phyloP scores from a whole-genome alignment of 1,140 invertebrate genomes.

The Pantala flavescens region DNA sequence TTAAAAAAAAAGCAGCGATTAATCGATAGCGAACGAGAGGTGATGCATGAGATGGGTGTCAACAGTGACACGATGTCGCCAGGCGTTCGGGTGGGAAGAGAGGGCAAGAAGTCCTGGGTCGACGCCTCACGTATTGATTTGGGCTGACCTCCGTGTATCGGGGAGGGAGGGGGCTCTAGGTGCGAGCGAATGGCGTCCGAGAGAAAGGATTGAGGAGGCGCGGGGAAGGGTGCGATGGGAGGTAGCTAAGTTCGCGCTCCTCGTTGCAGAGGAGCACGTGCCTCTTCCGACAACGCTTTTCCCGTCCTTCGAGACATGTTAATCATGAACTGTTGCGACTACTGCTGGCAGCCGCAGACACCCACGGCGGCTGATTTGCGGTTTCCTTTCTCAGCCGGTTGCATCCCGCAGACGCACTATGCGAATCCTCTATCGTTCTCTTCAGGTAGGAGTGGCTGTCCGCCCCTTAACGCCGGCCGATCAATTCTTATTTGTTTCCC shows the following conservation, averaged over 20 bases:
- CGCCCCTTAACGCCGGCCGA: too few species aligned
- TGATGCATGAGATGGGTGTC: conserved; percentile 22
- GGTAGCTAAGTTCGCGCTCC: conserved; percentile 12
- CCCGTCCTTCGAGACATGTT: not conserved
- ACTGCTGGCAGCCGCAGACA: not conserved
- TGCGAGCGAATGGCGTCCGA: not conserved
- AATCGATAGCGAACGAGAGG: too few species aligned
- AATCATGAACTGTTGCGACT: conserved; percentile 5
- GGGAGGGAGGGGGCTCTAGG: not conserved
- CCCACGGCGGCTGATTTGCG: not conserved
- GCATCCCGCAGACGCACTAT: too few species aligned
- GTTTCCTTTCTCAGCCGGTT: too few species aligned
- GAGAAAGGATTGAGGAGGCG: conserved; percentile 19
- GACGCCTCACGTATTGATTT: conserved; percentile 13
- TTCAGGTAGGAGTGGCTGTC: too few species aligned
- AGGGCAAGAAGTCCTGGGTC: conserved; percentile 14
- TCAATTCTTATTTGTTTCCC: too few species aligned
- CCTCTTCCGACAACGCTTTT: not conserved
- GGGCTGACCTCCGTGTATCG: not conserved
- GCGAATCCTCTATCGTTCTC: too few species aligned
- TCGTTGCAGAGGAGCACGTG: not conserved
- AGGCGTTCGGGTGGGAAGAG: conserved; percentile 22
- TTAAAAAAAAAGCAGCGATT: too few species aligned
- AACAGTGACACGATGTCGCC: conserved; percentile 22
- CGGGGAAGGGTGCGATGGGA: conserved; percentile 24